Conservation (phyloP, 2,888 invertebrate genomes). For the Trissolcus brochymenae region DNA sequence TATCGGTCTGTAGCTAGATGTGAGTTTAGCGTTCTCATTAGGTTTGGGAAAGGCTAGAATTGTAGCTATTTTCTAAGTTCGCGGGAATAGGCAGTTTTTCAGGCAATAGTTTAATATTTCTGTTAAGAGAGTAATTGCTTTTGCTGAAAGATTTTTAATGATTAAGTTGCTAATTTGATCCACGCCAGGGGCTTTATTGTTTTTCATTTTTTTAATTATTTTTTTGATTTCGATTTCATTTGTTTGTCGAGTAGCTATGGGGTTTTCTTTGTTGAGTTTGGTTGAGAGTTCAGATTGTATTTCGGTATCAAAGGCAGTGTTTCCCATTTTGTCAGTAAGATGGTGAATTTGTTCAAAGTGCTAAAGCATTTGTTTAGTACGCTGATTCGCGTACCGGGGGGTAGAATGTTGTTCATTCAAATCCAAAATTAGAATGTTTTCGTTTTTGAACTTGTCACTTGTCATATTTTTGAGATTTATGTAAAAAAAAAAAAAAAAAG, state of each 20-base stretch:
- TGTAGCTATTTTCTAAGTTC: neutral
- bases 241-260: neutral
- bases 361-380: neutral
- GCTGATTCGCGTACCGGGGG: too few relatives aligned
- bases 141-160: neutral
- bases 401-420: too few relatives aligned
- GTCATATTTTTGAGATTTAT: too few relatives aligned
- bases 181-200: slow-evolving; percentile 4
- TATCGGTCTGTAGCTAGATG: slow-evolving; percentile 3
- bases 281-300: neutral
- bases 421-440: too few relatives aligned
- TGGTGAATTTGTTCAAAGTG: neutral
- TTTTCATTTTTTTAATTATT: slow-evolving; percentile 12
- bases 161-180: neutral
- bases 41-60: slow-evolving; percentile 8
- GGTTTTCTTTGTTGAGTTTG: neutral
- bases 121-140: slow-evolving; percentile 2
- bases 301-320: neutral
- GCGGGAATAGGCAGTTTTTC: neutral
- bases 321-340: neutral
- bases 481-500: too few relatives aligned
- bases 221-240: slow-evolving; percentile 5
- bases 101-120: neutral
- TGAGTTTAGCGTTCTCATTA: neutral
- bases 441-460: too few relatives aligned